Evolutionary conservation across 64 coral and sea anemone genomes (phyloP).

Genomic region (Porites australiensis): DNA sequence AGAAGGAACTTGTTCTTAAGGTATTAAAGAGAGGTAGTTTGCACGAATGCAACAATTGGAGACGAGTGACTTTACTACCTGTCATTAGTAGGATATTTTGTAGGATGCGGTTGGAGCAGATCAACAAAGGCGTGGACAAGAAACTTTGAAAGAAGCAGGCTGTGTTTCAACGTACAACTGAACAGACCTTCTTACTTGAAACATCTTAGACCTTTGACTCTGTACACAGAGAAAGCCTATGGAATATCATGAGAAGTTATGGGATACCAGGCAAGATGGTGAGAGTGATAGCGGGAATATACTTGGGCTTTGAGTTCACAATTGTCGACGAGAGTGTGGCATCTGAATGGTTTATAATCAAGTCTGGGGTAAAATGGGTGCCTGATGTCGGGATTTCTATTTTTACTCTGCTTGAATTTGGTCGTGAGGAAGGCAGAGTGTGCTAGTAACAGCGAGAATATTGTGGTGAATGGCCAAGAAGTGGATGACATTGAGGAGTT

Average conservation of each 20-base stretch:
- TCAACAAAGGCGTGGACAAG: too few relatives aligned
- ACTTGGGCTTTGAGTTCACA: not conserved
- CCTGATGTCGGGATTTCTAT: slow-evolving; percentile 11
- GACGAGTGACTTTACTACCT: too few relatives aligned
- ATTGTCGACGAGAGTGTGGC: not conserved
- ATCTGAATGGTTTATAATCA: not conserved
- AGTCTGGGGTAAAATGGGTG: not conserved
- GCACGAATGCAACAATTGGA: too few relatives aligned
- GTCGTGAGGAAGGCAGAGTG: not conserved
- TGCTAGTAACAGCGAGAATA: not conserved
- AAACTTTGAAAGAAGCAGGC: not conserved
- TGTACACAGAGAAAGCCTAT: slow-evolving; percentile 4
- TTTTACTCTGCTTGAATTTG: not conserved
- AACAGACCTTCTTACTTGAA: not conserved
- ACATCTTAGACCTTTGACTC: slow-evolving; percentile 29
- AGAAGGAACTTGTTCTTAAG: too few relatives aligned
- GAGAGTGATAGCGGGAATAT: not conserved
- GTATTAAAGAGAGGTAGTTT: too few relatives aligned
- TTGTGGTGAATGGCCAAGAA: slow-evolving; percentile 4
- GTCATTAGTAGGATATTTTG: too few relatives aligned
- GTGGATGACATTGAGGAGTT: slow-evolving; percentile 21
- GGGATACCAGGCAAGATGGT: slow-evolving; percentile 6
- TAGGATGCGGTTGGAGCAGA: too few relatives aligned
- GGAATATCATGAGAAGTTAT: slow-evolving; percentile 10
- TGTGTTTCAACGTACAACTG: slow-evolving; percentile 24